Percentiles rank a stretch among this genome's conserved stretches.
These are phyloP conservation scores for Scolopax rusticola DNA, from an alignment of 2,797 vertebrate species.

Conservation along the genomic window DNA sequence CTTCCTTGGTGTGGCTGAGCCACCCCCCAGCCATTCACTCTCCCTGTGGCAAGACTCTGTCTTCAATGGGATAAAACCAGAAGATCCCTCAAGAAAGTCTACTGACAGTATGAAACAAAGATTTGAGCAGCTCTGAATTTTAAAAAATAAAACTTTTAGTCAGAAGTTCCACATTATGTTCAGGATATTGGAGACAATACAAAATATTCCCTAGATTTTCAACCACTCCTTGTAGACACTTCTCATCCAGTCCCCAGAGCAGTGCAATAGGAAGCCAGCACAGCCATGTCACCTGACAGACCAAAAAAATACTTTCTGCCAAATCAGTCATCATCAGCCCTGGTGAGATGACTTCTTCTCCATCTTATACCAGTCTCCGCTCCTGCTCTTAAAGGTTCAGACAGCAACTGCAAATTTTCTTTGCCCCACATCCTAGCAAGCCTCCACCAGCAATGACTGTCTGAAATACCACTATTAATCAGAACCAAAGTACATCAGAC, in stretches of 20 bases:
- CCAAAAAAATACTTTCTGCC: neutral
- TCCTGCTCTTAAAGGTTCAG: neutral
- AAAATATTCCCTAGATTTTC: neutral
- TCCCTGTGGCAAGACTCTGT: neutral
- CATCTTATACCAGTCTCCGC: neutral
- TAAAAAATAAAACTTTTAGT: neutral
- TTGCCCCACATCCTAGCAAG: neutral
- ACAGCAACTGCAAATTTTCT: neutral
- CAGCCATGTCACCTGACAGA: neutral
- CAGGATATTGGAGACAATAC: neutral
- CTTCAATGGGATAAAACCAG: neutral
- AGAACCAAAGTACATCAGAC: neutral
- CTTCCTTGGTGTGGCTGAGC: neutral
- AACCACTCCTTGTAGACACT: neutral
- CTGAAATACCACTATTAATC: slow-evolving; percentile 32
- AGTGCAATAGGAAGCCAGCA: neutral
- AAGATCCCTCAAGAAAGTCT: neutral
- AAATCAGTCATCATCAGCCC: neutral
- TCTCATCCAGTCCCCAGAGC: neutral
- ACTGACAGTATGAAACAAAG: neutral
- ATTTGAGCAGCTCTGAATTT: neutral
- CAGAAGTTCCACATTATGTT: neutral
- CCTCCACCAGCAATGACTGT: neutral
- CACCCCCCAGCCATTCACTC: neutral
- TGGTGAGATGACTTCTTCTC: neutral